Conservation (phyloP, 2,113 vertebrate species). For the Mustela nigripes region DNA sequence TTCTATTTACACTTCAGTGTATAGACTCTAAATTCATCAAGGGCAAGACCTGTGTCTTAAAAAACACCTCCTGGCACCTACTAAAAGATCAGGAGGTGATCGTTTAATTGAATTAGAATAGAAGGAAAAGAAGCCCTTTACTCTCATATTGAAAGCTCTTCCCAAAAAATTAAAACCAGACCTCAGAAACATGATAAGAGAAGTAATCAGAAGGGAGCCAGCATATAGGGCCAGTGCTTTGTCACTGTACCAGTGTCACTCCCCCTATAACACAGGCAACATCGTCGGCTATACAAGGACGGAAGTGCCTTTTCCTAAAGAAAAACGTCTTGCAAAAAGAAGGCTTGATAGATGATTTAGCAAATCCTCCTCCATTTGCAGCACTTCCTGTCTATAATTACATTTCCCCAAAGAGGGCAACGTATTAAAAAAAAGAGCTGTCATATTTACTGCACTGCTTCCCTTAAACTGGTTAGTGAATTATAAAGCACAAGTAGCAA, state of each 20-base stretch:
- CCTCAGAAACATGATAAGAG: not conserved
- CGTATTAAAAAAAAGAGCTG: slow-evolving; percentile 7
- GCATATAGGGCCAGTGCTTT: not conserved
- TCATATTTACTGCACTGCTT: not conserved
- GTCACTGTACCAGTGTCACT: not conserved
- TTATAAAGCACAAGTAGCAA: slow-evolving; percentile 4
- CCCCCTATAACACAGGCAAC: not conserved
- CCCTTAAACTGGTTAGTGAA: slow-evolving; percentile 17
- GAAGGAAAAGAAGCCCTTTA: not conserved
- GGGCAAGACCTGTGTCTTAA: not conserved
- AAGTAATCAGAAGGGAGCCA: not conserved
- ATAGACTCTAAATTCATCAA: slow-evolving; percentile 8
- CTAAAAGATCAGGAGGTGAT: not conserved
- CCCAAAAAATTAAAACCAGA: not conserved
- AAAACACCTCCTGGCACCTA: not conserved
- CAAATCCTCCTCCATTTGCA: slow-evolving; percentile 31
- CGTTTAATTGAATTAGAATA: slow-evolving; percentile 12
- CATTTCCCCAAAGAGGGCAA: slow-evolving; percentile 10
- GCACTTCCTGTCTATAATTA: slow-evolving; percentile 48
- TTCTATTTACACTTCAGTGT: slow-evolving; percentile 10
- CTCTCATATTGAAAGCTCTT: not conserved
- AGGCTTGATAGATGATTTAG: not conserved
- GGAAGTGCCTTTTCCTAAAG: not conserved
- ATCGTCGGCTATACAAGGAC: not conserved
- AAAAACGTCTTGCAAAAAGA: not conserved